Conservation (phyloP, 1,140 invertebrate genomes). For the Lucilia sericata region DNA sequence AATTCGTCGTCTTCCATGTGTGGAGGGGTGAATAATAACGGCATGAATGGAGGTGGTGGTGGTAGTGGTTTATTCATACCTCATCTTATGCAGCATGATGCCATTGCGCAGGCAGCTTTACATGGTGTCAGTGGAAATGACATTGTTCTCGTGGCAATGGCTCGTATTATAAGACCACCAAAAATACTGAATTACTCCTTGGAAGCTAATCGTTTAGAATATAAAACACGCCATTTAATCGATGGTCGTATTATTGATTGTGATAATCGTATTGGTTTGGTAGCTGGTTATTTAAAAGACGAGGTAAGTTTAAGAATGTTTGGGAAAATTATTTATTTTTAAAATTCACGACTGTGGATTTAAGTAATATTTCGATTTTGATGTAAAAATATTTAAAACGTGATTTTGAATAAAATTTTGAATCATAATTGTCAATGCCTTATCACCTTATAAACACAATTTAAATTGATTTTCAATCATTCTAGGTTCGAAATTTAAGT, state of each 20-base stretch:
- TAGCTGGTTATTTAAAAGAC: conserved; percentile 86
- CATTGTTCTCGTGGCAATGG: conserved; percentile 77
- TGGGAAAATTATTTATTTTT: too few relatives aligned
- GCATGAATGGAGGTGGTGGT: conserved; percentile 50
- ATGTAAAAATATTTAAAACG: too few relatives aligned
- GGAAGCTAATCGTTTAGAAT: conserved; percentile 84
- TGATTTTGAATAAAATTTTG: too few relatives aligned
- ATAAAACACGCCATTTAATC: conserved; percentile 84
- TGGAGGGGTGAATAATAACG: background rate
- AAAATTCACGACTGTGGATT: too few relatives aligned
- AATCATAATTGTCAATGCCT: too few relatives aligned
- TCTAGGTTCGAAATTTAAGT: conserved; percentile 70
- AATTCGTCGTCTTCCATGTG: conserved; percentile 42
- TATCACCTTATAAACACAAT: too few relatives aligned
- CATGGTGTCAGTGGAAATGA: conserved; percentile 71
- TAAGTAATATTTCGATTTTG: too few relatives aligned
- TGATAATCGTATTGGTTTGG: conserved; percentile 86
- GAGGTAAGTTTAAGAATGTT: conserved; percentile 76
- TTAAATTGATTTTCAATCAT: background rate
- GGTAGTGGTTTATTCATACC: conserved; percentile 49
- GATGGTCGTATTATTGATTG: conserved; percentile 87
- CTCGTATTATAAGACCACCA: conserved; percentile 74
- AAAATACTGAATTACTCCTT: conserved; percentile 76
- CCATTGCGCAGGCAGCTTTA: conserved; percentile 64
- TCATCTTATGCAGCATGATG: conserved; percentile 60